Conservation (phyloP, 2,797 vertebrate genomes). For the Parambassis ranga region DNA sequence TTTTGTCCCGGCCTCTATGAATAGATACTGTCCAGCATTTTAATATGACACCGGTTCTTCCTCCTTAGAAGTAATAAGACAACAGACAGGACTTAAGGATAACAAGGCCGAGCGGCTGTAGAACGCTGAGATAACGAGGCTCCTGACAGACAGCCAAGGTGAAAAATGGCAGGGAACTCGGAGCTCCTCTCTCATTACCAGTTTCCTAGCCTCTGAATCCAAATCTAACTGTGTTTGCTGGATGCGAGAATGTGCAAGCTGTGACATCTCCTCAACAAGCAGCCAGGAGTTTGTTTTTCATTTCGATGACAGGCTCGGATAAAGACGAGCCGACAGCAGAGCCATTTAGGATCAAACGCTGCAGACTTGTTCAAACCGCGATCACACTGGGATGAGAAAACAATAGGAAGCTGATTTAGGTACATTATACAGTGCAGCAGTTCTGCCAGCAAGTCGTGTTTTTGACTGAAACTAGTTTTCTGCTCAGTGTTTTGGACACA, state of each 20-base stretch:
- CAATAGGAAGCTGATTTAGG: not conserved
- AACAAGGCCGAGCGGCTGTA: slow-evolving; percentile 61
- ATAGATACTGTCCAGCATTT: slow-evolving; percentile 45
- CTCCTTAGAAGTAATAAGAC: slow-evolving; percentile 63
- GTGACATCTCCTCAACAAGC: slow-evolving; percentile 46
- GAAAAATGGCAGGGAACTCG: slow-evolving; percentile 24
- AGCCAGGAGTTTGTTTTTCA: slow-evolving; percentile 50
- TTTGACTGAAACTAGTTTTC: slow-evolving; percentile 22
- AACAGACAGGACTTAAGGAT: slow-evolving; percentile 62
- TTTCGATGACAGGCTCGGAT: slow-evolving; percentile 31
- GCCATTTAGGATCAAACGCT: slow-evolving; percentile 28
- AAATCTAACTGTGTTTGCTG: slow-evolving; percentile 33
- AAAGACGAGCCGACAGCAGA: slow-evolving; percentile 13
- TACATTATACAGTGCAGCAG: not conserved
- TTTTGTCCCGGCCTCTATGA: slow-evolving; percentile 28
- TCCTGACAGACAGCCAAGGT: slow-evolving; percentile 62
- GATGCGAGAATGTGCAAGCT: slow-evolving; percentile 15
- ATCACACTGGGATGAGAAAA: not conserved
- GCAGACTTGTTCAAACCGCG: not conserved
- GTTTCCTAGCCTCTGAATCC: slow-evolving; percentile 32
- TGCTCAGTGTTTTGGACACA: slow-evolving; percentile 12
- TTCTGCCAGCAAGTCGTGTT: slow-evolving; percentile 1
- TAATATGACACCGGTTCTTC: slow-evolving; percentile 50
- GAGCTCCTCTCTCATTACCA: slow-evolving; percentile 65
- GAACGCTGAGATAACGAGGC: slow-evolving; percentile 68